Conservation (phyloP, 2,888 invertebrate genomes). For the Tenthredo livida region DNA sequence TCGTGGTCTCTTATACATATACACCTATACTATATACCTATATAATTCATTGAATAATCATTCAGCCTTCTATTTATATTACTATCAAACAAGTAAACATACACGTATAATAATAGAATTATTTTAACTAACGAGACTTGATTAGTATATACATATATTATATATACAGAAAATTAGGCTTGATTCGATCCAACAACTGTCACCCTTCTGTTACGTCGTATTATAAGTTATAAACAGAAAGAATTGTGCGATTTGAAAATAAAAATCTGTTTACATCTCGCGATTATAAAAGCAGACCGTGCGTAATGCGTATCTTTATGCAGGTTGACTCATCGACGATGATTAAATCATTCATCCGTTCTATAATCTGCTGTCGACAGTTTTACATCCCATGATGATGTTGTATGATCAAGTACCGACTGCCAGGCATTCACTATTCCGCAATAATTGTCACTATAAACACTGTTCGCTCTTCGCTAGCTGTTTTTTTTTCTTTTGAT, state of each 20-base stretch:
- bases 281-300: neutral
- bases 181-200: neutral
- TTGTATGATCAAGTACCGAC: neutral
- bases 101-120: neutral
- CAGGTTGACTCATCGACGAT: slow-evolving; percentile 37
- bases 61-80: neutral
- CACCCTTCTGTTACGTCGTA: neutral
- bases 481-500: neutral
- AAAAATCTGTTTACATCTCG: neutral
- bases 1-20: neutral
- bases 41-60: neutral
- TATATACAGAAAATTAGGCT: neutral
- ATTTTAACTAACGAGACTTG: neutral
- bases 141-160: no score
- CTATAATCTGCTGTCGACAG: slow-evolving; percentile 33
- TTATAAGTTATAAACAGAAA: neutral
- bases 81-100: neutral
- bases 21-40: neutral
- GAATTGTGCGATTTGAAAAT: neutral
- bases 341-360: slow-evolving; percentile 50
- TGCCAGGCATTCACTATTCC: neutral
- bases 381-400: slow-evolving; percentile 5
- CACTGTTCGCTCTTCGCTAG: neutral
- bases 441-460: neutral
- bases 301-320: slow-evolving; percentile 12